phyloP scores from a whole-genome alignment of 2,888 invertebrate species.

The Lampropteryx suffumata region DNA sequence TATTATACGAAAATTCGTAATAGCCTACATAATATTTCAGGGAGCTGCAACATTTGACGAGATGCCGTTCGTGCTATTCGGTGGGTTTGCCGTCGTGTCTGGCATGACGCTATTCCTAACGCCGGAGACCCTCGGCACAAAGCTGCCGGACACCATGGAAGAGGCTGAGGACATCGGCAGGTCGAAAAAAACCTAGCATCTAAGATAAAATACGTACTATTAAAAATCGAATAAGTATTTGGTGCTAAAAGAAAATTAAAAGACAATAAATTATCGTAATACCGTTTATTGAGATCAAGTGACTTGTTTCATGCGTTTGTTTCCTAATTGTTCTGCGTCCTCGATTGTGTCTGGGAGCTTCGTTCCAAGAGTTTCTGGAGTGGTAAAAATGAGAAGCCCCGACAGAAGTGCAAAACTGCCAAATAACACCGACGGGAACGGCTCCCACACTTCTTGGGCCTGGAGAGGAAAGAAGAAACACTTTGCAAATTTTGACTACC shows the following conservation, averaged over 20 bases:
- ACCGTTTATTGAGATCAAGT: conserved; percentile 37
- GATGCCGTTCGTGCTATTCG: conserved; percentile 81
- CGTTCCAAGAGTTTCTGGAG: conserved; percentile 78
- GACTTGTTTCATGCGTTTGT: conserved; percentile 25
- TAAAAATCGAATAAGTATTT: too few species aligned
- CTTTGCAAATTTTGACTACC: too few species aligned
- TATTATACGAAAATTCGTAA: too few species aligned
- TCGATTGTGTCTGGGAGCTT: conserved; percentile 83
- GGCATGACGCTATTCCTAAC: conserved; percentile 86
- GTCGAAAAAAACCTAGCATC: neutral
- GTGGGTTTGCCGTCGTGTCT: conserved; percentile 72
- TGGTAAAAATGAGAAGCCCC: conserved; percentile 57
- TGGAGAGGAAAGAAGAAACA: conserved; percentile 26
- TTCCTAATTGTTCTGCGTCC: conserved; percentile 73
- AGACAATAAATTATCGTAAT: neutral
- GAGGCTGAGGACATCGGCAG: conserved; percentile 75
- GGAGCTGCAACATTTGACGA: conserved; percentile 55
- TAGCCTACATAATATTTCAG: conserved; percentile 38
- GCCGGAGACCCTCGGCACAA: conserved; percentile 71
- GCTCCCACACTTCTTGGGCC: conserved; percentile 58
- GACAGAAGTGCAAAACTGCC: conserved; percentile 79
- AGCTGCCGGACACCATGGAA: conserved; percentile 83
- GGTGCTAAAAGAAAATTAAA: neutral
- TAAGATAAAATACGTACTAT: neutral
- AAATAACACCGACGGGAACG: conserved; percentile 80